phyloP scores from a whole-genome alignment of 2,888 invertebrate genomes.

The Erebia aethiops region DNA sequence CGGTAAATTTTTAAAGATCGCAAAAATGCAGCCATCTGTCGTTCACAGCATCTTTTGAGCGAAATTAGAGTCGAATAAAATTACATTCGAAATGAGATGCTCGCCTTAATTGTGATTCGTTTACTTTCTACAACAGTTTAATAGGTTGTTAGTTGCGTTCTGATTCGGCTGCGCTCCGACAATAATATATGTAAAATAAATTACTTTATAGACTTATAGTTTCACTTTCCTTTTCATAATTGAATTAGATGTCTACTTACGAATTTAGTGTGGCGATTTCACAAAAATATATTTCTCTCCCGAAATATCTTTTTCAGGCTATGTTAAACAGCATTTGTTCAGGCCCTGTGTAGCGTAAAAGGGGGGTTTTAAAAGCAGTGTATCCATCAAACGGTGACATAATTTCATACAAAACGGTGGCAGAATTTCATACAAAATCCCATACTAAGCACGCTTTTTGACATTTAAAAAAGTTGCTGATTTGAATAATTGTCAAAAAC shows the following conservation, averaged over 20 bases:
- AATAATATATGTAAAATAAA: slow-evolving; percentile 42
- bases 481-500: too few species aligned
- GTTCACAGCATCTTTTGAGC: slow-evolving; percentile 6
- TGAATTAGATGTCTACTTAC: slow-evolving; percentile 1
- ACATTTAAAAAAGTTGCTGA: too few species aligned
- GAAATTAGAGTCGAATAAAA: slow-evolving; percentile 23
- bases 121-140: slow-evolving; percentile 52
- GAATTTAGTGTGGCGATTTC: slow-evolving; percentile 17
- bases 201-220: slow-evolving; percentile 39
- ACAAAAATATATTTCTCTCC: slow-evolving; percentile 11
- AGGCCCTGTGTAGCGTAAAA: too few species aligned
- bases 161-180: slow-evolving; percentile 45
- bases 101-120: slow-evolving; percentile 35
- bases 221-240: slow-evolving; percentile 38
- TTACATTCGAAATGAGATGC: slow-evolving; percentile 46
- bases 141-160: slow-evolving; percentile 56
- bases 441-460: too few species aligned
- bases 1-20: too few species aligned
- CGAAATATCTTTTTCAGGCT: neutral
- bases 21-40: neutral
- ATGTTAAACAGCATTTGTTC: too few species aligned
- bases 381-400: too few species aligned
- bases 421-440: too few species aligned
- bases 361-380: too few species aligned
- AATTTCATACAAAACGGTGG: too few species aligned